phyloP scores from a whole-genome alignment of 2,888 invertebrate genomes.

The Physocephala rufipes region DNA sequence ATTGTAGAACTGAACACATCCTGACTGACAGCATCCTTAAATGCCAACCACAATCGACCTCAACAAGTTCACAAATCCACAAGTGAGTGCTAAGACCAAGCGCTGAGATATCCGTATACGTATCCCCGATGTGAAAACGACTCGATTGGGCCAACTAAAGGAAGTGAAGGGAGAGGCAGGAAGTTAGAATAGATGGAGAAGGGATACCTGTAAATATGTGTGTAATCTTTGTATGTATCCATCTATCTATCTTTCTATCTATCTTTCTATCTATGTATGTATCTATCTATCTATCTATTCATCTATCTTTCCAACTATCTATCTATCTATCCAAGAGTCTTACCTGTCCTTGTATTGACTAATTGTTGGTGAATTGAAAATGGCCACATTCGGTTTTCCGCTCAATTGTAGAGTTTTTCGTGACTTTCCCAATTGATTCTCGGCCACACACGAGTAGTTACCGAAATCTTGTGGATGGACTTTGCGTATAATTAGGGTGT shows the following conservation, averaged over 20 bases:
- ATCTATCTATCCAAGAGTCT: constrained; percentile 42
- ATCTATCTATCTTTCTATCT: constrained; percentile 18
- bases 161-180: too few species aligned
- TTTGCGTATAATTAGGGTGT: constrained; percentile 74
- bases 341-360: constrained; percentile 69
- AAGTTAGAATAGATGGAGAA: too few species aligned
- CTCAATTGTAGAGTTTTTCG: constrained; percentile 74
- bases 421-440: constrained; percentile 74
- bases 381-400: constrained; percentile 74
- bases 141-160: too few species aligned
- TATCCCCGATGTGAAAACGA: too few species aligned
- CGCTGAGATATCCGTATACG: too few species aligned
- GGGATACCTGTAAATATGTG: constrained; percentile 44
- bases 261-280: constrained; percentile 14
- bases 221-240: constrained; percentile 30
- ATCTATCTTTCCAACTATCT: background rate
- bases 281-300: background rate
- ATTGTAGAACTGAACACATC: too few species aligned
- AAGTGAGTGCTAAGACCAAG: too few species aligned
- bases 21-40: too few species aligned
- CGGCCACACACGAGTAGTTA: constrained; percentile 76
- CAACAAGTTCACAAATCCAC: too few species aligned
- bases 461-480: constrained; percentile 76
- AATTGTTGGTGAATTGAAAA: constrained; percentile 72
- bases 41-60: too few species aligned